A percentile compares a stretch with the other conserved stretches of the same genome.
Evolutionary conservation across 2,888 invertebrate species (phyloP).

Genomic region (Polyploca ridens): DNA sequence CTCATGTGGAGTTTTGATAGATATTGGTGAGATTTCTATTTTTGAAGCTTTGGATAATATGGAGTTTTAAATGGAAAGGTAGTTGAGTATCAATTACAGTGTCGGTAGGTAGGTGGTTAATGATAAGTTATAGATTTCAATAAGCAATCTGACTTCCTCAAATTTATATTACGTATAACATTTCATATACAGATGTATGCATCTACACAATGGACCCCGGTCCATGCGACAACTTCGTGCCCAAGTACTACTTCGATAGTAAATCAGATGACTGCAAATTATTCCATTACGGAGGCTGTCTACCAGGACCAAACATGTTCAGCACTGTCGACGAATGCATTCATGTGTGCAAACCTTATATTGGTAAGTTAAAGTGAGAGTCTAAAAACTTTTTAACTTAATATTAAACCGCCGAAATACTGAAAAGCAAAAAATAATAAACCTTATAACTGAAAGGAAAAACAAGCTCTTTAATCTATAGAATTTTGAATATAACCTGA

Average conservation of each 20-base stretch:
- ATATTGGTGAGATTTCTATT: conserved; percentile 83
- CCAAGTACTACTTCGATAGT: conserved; percentile 89
- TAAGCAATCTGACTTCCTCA: no score
- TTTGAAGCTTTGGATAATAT: conserved; percentile 25
- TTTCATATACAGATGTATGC: conserved; percentile 87
- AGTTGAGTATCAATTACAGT: no score
- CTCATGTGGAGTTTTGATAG: conserved; percentile 89
- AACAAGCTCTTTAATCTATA: no score
- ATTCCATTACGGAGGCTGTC: conserved; percentile 93
- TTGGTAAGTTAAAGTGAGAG: conserved; percentile 36
- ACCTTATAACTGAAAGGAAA: no score
- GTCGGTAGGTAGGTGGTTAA: conserved; percentile 21
- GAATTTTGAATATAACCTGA: no score
- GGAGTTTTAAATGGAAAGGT: no score
- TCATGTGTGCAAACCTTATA: conserved; percentile 47
- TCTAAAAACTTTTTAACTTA: no score
- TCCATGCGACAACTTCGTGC: conserved; percentile 86
- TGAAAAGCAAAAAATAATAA: no score
- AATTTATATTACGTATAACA: no score
- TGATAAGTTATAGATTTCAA: no score
- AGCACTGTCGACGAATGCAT: conserved; percentile 89
- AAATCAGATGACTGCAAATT: conserved; percentile 85
- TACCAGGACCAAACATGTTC: conserved; percentile 94
- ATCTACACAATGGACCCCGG: conserved; percentile 88
- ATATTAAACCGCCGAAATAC: no score